These are phyloP conservation scores for Metopia argyrocephala DNA, from an alignment of 2,888 invertebrate species.

Conservation along the genomic window DNA sequence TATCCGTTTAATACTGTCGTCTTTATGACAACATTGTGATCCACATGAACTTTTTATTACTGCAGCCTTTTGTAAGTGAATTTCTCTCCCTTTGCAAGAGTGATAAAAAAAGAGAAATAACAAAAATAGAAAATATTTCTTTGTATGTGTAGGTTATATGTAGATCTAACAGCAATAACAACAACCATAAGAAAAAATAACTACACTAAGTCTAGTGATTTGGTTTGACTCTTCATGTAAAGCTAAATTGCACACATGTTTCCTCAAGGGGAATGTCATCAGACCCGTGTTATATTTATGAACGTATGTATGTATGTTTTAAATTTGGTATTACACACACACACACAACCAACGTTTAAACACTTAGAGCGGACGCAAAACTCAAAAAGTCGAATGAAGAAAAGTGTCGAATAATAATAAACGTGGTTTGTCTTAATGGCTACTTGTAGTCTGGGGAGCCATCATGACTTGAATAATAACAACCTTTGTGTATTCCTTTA, in stretches of 20 bases:
- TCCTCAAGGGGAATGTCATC: slow-evolving; percentile 66
- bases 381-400: slow-evolving; percentile 30
- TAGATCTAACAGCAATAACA: slow-evolving; percentile 26
- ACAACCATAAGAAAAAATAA: not conserved
- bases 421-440: slow-evolving; percentile 45
- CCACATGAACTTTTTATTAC: slow-evolving; percentile 53
- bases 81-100: too few relatives aligned
- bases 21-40: slow-evolving; percentile 51
- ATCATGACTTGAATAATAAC: slow-evolving; percentile 58
- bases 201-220: slow-evolving; percentile 45
- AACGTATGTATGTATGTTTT: slow-evolving; percentile 18
- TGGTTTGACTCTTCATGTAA: slow-evolving; percentile 67
- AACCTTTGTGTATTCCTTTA: slow-evolving; percentile 37
- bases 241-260: slow-evolving; percentile 75
- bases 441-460: slow-evolving; percentile 49
- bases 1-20: not conserved
- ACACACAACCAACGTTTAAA: not conserved
- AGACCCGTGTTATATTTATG: not conserved
- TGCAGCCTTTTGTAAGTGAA: not conserved
- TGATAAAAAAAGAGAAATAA: slow-evolving; percentile 13
- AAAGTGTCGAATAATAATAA: slow-evolving; percentile 6
- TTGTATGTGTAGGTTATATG: slow-evolving; percentile 34
- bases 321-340: slow-evolving; percentile 23
- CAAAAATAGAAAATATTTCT: slow-evolving; percentile 38
- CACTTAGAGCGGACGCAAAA: slow-evolving; percentile 40